Conservation (phyloP, 2,113 vertebrate genomes). For the Edolisoma coerulescens region DNA sequence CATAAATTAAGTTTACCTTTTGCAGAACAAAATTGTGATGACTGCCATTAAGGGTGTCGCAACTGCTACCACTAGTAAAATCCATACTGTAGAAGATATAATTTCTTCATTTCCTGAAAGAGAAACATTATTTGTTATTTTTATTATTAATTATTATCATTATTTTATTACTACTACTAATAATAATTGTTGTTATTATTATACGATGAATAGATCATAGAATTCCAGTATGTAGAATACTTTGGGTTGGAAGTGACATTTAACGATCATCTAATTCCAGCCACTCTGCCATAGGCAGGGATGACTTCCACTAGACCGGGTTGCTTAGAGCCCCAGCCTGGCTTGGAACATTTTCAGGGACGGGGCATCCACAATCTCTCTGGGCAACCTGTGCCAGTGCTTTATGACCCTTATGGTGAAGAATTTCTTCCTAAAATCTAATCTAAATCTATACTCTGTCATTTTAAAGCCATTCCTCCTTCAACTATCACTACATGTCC, state of each 20-base stretch:
- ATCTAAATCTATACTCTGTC: neutral
- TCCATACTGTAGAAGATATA: neutral
- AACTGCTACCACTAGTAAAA: neutral
- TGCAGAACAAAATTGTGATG: neutral
- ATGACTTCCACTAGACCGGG: neutral
- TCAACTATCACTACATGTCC: neutral
- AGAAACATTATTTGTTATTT: neutral
- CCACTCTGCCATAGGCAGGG: neutral
- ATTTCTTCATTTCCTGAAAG: constrained; percentile 22
- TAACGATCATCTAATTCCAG: neutral
- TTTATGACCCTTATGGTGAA: neutral
- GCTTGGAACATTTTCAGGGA: neutral
- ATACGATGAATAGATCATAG: neutral
- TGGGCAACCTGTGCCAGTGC: neutral
- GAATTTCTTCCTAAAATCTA: neutral
- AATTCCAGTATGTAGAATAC: neutral
- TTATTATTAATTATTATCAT: neutral
- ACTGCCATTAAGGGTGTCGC: neutral
- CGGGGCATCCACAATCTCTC: neutral
- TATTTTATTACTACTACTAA: neutral
- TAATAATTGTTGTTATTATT: neutral
- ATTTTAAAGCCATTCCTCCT: neutral
- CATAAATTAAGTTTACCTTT: neutral
- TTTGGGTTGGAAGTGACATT: neutral
- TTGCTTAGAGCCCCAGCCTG: neutral